Evolutionary conservation across 2,888 invertebrate species (phyloP), one percentile per base, ranked within the genome.

Genomic region (Phyllotreta striolata): DNA sequence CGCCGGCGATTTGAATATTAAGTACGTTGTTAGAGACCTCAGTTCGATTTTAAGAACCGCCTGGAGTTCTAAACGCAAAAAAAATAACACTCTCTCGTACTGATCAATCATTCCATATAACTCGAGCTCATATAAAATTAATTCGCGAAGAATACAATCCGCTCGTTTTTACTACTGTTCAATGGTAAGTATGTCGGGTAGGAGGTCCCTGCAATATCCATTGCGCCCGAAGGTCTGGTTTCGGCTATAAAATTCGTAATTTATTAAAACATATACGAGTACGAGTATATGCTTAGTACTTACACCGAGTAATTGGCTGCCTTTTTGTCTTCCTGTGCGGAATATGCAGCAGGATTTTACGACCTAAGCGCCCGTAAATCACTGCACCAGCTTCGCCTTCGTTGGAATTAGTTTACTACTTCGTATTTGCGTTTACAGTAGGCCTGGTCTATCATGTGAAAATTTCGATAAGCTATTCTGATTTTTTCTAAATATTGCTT

Each of bases 11-110:
- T 67, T 67, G 57, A 60, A 63, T 67, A 63, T 57, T 64, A 54
- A 58, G 57, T 54, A 56, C 60, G 64, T 46, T 67, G 61, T 64
- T 62, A 64, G 63, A 57, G 56, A 63, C 64, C 64, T 67, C 55
- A 63, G 49, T 49, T 38, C 39, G 44, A 41, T 35, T 47, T 35
- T 38, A 44, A 34, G 49, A 24, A 51, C 43, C 9, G 46, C 57
- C 12, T 39, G 52, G 34, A 37, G 6, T 38, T 41, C n/a, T 24
- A 5, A 7, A 14, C 39, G 8, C 12, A 39, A 47, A 63, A 56
- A 57, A 57, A 57, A 51, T 35, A 55, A 54, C 24, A 63, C 37
- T 40, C n/a, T n/a, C n/a, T n/a, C n/a, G n/a, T n/a, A n/a, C n/a
- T n/a, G 24, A 24, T 24, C 24, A 24, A 24, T 24, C 24, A 24